A percentile compares a stretch with the other conserved stretches of the same genome.
phyloP scores from a whole-genome alignment of 2,797 vertebrate species.

The Lithobates sylvaticus region DNA sequence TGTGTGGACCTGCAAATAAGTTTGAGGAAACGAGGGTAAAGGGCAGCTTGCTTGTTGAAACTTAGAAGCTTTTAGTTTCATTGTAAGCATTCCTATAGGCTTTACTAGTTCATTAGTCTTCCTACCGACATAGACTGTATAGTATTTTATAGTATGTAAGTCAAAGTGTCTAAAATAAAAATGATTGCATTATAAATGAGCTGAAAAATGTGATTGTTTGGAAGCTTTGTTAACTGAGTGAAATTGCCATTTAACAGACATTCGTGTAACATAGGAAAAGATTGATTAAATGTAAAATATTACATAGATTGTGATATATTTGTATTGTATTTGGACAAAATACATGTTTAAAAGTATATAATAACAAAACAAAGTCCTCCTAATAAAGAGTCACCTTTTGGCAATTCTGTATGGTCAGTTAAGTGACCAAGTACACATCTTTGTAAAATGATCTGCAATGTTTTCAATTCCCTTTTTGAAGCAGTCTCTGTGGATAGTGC shows the following conservation, averaged over 20 bases:
- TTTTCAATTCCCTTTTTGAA: constrained; percentile 53
- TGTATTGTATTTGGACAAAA: not conserved
- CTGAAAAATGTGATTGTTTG: too few species aligned
- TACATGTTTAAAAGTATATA: not conserved
- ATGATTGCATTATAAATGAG: too few species aligned
- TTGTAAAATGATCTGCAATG: constrained; percentile 41
- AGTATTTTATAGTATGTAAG: not conserved
- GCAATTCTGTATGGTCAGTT: too few species aligned
- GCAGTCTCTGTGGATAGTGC: constrained; percentile 35
- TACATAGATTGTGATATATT: not conserved
- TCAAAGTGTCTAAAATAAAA: too few species aligned
- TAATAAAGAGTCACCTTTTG: too few species aligned
- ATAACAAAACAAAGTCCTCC: not conserved
- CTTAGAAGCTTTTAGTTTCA: not conserved
- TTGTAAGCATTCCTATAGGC: not conserved
- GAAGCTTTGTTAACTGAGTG: too few species aligned
- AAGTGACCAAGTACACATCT: not conserved
- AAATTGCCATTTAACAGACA: too few species aligned
- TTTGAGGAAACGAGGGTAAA: not conserved
- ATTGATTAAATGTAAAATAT: too few species aligned
- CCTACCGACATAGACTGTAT: not conserved
- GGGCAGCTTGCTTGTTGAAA: not conserved
- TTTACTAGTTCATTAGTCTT: not conserved
- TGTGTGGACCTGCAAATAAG: not conserved
- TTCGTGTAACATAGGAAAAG: too few species aligned